Evolutionary conservation across 2,113 vertebrate species (phyloP), one percentile per base, ranked within the genome.

Genomic region (Otolemur garnettii): DNA sequence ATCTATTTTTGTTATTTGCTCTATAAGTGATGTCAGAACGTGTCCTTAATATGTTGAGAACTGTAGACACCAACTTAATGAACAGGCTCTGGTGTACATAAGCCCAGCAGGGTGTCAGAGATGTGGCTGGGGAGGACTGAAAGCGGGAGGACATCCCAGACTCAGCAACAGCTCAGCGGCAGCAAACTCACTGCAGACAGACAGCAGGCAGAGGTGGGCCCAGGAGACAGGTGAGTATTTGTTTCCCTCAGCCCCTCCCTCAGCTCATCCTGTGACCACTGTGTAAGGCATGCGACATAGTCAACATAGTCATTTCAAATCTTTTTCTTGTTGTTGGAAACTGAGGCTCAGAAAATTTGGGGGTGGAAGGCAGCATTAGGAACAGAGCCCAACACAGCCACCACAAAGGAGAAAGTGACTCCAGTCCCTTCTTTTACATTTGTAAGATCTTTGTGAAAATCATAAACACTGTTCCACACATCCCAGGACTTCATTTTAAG

Each of bases 1-100:
- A 50, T 85, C 89, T 80, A 82, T 93, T 89, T 95, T 74, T 71
- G 57, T 87, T 72, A 0, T 94, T 83, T 96, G 91, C 64, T 94
- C 75, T 79, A 42, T 57, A 95, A 92, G n/a, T 33, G 14, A 89
- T 78, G 86, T 93, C 28, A 9, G 68, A 91, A 83, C 10, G 21
- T 71, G 45, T 94, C 74, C 59, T 89, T 87, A 69, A 78, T 45
- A 42, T 89, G 69, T 95, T 88, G 87, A 77, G 80, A 93, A 80
- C 50, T 77, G 45, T 10, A 30, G 8, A 75, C 13, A 2, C 42
- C 86, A 94, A 62, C 50, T 64, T 91, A 90, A 79, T 80, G 86
- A 97, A 62, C 2, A 75, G 59, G 80, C 55, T 92, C 71, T 80
- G 13, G 0, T 81, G 22, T 68, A 38, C 62, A 57, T 35, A 82